Evolutionary conservation across 2,797 vertebrate genomes (phyloP), one percentile per base, ranked within the genome.

Genomic region (Myotis planiceps): DNA sequence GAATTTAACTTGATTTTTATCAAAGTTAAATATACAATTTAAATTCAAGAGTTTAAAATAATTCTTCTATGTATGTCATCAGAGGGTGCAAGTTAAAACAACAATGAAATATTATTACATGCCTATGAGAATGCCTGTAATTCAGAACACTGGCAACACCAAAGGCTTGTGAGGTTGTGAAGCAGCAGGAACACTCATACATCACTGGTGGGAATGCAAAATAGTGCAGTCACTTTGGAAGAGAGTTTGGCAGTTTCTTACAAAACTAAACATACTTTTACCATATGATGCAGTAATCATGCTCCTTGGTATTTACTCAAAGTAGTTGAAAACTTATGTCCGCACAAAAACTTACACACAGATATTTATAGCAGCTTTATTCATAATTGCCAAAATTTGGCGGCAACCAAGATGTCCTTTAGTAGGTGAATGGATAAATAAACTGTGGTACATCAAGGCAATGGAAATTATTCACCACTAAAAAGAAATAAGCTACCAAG

Each of bases 1-100:
- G 66, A 90, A 94, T 90, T 96, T 94, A 92, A 83, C 39, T 94
- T 58, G 51, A 80, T 53, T 76, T 63, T 92, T 39, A 58, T 88
- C 58, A 78, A 92, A 90, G 37, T 42, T 94, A 90, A 81, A 85
- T 55, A 89, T 55, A 15, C 25, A 55, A 79, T 86, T 95, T 90
- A 90, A 88, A 93, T 76, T 85, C 15, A 66, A 32, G 16, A 37
- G 1, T 60, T 68, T 75, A 87, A 92, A 85, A 23, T 75, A 75
- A 90, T 58, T 83, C 14, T 23, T 84, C 21, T 23, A 53, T 27
- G 42, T 34, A 55, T 66, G 23, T 84, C 69, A 76, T 55, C 37
- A 45, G 29, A 25, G 49, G 53, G 75, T 92, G 29, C 34, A 84
- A 76, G 55, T 45, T 75, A 53, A 76, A 84, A 60, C 21, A 68